Base-by-base conservation (phyloP, 92 coral and sea anemone species). In the Nematostella vectensis region DNA sequence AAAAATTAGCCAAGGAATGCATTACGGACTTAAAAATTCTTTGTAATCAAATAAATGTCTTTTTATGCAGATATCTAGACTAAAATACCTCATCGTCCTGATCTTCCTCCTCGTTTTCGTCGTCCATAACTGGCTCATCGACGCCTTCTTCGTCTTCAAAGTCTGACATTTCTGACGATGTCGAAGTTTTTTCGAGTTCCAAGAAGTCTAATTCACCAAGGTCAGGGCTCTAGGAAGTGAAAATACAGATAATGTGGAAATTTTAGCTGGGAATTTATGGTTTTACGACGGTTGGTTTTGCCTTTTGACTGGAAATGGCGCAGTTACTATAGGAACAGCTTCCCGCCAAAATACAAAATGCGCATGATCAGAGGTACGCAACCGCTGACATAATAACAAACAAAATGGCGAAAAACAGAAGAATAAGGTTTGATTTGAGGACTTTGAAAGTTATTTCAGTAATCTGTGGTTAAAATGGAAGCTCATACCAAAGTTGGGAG, bases 141-240 rank as follows among this genome's bases (percentile, higher is more conserved):
- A 91, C 98, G 8, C 98, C 98, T 58, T 91, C 95, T 49, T 85
- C 91, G 77, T 91, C 98, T 44, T 91, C 98, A 68, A 91, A 91
- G 43, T 91, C 98, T 33, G 98, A 91, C 98, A 91, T 91, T 27
- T 45, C 24, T 33, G 29, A 39, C 28, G 47, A 58, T 12, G 23
- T 55, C 26, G 6, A 19, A 0, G 51, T 45, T 22, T 45, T 22
- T 17, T 45, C 51, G 18, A 19, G 23, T 22, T 10, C 51, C 11
- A 17, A 45, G 21, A 45, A 45, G 23, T 19, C 21, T 17, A 36
- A 15, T 36, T 36, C 42, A 36, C 21, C 51, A 9, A 19, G 4
- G 4, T 11, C 23, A 9, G 51, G 51, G 23, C 51, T 45, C 51
- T 45, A 45, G 8, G 15, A 33, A 33, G n/a, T n/a, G n/a, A n/a